Evolutionary conservation across 2,888 invertebrate species (phyloP), one percentile per base, ranked within the genome.

Genomic region (Eurytoma adleriae): DNA sequence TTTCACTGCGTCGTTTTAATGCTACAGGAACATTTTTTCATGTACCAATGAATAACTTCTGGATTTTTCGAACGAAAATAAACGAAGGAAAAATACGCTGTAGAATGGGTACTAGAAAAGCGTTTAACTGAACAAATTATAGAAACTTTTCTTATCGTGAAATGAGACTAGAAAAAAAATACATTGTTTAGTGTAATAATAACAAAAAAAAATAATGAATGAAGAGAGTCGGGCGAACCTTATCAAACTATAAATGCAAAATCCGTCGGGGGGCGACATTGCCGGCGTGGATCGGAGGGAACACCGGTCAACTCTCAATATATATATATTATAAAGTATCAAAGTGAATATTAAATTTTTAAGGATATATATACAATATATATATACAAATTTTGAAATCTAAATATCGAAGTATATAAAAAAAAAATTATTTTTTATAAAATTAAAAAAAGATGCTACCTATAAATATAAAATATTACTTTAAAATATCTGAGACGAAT

Each of bases 361-460:
- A 67, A 61, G 24, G n/a, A 66, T 70, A 64, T 72, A 68, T 52
- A 61, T 20, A 7, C 3, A 24, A 62, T 30, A 13, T 62, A 27
- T 16, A 24, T 62, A 30, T 24, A 24, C 13, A 54, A 48, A 64
- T 57, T 64, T 57, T 77, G n/a, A 71, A 64, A 71, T 40, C 48
- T 71, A 66, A 70, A 71, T 66, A 48, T 62, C 57, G 30, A 71
- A 59, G 18, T 14, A 54, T 61, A 59, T 54, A 78, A 77, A 69
- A 50, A 59, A 59, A 71, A 75, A 64, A 77, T 77, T 30, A 64
- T 69, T 64, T 68, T 80, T 77, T 80, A 67, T 75, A 70, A 74
- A 80, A 76, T 61, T 66, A 57, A 72, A 79, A 7, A 40, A 40
- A 40, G 40, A 69, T 24, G 7, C n/a, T 59, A 67, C n/a, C 59